Evolutionary conservation across 1,140 invertebrate genomes (phyloP), one percentile per base, ranked within the genome.

Genomic region (Neotoxoptera formosana): DNA sequence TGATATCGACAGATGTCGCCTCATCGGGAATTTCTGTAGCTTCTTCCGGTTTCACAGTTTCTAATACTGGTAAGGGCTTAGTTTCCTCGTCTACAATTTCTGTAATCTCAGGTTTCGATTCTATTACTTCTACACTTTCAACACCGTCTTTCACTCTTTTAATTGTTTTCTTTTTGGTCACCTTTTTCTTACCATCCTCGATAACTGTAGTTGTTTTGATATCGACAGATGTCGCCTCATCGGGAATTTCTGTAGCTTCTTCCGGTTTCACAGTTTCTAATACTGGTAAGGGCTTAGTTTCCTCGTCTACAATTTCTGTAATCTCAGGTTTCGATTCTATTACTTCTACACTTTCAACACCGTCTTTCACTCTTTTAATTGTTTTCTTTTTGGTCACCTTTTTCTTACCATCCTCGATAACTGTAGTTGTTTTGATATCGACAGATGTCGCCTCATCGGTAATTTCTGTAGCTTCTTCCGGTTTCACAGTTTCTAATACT

Each of bases 171-270:
- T 53, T 53, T 53, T 53, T 53, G 94, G n/a, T 95, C 94, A 89
- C 95, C 34, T 91, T 93, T 81, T 94, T 93, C 90, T 94, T 94
- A 23, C 90, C 90, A 7, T n/a, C 21, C 20, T 91, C 30, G 34
- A 41, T 88, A 0, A 88, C 47, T 30, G 87, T 48, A 1, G 45
- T 47, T 0, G 87, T n/a, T 88, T 88, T 51, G 3, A 45, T 45
- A 8, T 86, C 83, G 9, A 20, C 20, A n/a, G n/a, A n/a, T n/a
- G n/a, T n/a, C n/a, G n/a, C n/a, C n/a, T n/a, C 48, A 6, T 51
- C 86, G 2, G 36, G 20, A 0, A 84, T 20, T 11, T 20, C 21
- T 0, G 21, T 84, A 23, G 36, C 7, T 8, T 53, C 51, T 6
- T 53, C 20, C n/a, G 51, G 51, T 53, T 53, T 21, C 2, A 21